These are phyloP conservation scores for Capra hircus DNA, from an alignment of 2,113 vertebrate genomes.

Conservation along the genomic window DNA sequence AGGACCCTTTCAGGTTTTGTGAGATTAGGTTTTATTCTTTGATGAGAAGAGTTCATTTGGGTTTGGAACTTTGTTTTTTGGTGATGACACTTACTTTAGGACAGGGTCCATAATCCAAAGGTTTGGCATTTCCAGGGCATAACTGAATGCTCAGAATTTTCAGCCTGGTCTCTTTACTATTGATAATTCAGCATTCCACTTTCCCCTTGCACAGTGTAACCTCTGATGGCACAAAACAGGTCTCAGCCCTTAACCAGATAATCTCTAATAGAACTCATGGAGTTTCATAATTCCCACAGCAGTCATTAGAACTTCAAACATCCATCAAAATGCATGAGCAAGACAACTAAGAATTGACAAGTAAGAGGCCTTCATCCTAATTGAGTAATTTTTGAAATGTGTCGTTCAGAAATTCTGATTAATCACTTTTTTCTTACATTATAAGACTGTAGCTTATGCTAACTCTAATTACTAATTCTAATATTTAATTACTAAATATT, in stretches of 20 bases:
- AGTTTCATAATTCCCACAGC: not conserved
- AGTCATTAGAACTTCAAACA: not conserved
- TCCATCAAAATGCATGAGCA: not conserved
- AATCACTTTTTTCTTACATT: not conserved
- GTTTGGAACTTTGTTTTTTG: not conserved
- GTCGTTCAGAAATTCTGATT: not conserved
- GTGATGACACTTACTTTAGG: not conserved
- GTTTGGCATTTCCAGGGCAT: too few species aligned
- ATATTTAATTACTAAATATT: not conserved
- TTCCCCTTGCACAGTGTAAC: not conserved
- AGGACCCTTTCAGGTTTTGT: too few species aligned
- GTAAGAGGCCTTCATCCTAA: not conserved
- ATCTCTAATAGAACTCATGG: not conserved
- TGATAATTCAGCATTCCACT: not conserved
- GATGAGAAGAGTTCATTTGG: not conserved
- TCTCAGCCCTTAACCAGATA: not conserved
- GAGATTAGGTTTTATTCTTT: too few species aligned
- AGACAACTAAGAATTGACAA: not conserved
- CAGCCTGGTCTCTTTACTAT: too few species aligned
- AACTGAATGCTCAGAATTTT: too few species aligned
- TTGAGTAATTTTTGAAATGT: not conserved
- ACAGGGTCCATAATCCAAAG: not conserved
- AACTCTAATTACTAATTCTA: not conserved
- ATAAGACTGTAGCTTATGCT: not conserved
- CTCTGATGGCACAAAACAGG: not conserved